Conservation (phyloP, 1,140 invertebrate species). For the Augochlora pura region DNA sequence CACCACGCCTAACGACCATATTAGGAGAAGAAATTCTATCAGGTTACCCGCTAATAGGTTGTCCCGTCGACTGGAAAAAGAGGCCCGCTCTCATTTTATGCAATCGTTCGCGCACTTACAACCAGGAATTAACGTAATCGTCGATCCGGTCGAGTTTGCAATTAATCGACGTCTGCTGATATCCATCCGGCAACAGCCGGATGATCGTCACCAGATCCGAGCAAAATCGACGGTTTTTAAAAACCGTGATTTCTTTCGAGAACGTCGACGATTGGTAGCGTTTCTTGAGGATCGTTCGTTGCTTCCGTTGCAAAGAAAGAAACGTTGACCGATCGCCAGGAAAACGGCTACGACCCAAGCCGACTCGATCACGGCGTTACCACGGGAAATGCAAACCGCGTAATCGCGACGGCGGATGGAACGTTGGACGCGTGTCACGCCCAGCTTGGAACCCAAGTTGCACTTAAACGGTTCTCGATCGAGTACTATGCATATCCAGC, state of each 20-base stretch:
- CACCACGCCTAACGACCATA: slow-evolving; percentile 70
- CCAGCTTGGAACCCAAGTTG: slow-evolving; percentile 43
- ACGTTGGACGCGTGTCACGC: slow-evolving; percentile 56
- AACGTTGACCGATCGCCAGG: not conserved
- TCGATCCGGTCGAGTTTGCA: slow-evolving; percentile 63
- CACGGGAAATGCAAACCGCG: too few species aligned
- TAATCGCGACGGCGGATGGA: not conserved
- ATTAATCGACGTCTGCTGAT: slow-evolving; percentile 62
- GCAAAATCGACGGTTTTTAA: not conserved
- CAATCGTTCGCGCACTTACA: slow-evolving; percentile 46
- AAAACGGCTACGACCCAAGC: too few species aligned
- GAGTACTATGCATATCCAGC: slow-evolving; percentile 66
- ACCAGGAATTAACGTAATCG: slow-evolving; percentile 59
- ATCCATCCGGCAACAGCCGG: not conserved
- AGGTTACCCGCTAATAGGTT: slow-evolving; percentile 30
- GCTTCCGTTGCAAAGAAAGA: slow-evolving; percentile 1
- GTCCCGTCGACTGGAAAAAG: slow-evolving; percentile 55
- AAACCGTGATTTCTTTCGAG: not conserved
- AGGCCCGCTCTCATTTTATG: slow-evolving; percentile 58
- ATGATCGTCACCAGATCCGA: not conserved
- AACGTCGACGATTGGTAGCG: too few species aligned
- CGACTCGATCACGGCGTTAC: not conserved
- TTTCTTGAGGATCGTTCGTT: too few species aligned
- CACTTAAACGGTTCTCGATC: slow-evolving; percentile 49
- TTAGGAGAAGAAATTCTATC: slow-evolving; percentile 71